Conservation (phyloP, 2,113 vertebrate species). For the Neotoma lepida region DNA sequence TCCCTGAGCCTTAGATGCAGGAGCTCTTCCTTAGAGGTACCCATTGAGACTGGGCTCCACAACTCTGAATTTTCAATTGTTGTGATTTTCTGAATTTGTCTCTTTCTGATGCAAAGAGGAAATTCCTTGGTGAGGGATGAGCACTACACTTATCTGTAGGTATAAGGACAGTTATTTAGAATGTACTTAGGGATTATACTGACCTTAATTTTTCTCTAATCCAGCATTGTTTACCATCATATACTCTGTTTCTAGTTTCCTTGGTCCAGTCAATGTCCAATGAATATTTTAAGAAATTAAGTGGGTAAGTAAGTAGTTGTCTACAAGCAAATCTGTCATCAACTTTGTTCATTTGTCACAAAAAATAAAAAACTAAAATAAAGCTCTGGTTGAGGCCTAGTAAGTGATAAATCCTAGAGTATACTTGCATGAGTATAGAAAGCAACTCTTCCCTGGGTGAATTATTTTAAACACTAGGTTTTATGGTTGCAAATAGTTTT, state of each 20-base stretch:
- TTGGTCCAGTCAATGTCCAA: background rate
- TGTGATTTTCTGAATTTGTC: background rate
- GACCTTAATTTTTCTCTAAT: background rate
- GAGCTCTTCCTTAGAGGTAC: background rate
- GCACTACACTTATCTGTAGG: background rate
- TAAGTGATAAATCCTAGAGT: background rate
- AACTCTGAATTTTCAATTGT: background rate
- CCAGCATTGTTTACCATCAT: background rate
- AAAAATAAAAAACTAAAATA: background rate
- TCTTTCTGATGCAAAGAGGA: background rate
- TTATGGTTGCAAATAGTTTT: constrained; percentile 16
- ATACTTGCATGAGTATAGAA: background rate
- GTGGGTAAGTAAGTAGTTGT: background rate
- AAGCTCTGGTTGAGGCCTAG: background rate
- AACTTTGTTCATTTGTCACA: background rate
- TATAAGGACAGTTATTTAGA: background rate
- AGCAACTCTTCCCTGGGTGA: background rate
- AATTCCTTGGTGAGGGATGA: background rate
- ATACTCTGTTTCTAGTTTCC: background rate
- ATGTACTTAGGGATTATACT: background rate
- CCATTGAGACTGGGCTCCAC: background rate
- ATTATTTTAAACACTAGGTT: background rate
- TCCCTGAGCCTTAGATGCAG: background rate
- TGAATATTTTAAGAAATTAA: background rate
- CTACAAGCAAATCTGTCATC: background rate